phyloP scores from a whole-genome alignment of 2,888 invertebrate genomes.

The Icerya purchasi region DNA sequence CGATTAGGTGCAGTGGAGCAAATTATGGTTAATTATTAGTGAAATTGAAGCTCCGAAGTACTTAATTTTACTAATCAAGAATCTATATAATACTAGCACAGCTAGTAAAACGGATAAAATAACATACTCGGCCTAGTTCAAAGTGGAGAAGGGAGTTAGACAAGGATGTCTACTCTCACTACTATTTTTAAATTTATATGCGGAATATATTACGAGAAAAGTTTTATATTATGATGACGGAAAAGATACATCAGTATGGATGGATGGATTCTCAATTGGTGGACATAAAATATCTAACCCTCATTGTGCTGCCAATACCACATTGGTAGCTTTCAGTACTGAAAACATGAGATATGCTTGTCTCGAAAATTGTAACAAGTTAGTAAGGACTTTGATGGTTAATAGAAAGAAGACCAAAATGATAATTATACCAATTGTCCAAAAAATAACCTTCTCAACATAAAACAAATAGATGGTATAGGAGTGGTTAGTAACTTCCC shows the following conservation, averaged over 20 bases:
- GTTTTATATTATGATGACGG: background rate
- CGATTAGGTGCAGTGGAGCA: background rate
- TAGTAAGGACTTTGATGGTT: background rate
- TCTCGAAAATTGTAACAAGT: too few relatives aligned
- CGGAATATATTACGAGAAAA: background rate
- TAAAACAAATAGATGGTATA: background rate
- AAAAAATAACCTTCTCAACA: background rate
- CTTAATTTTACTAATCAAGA: background rate
- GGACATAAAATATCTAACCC: background rate
- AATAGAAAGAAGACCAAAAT: background rate
- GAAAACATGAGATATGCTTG: background rate
- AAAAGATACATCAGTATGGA: background rate
- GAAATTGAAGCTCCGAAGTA: background rate
- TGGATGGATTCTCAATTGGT: background rate
- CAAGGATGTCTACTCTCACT: background rate
- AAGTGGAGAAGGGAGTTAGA: background rate
- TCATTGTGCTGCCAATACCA: background rate
- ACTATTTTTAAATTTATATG: background rate
- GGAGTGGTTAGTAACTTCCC: background rate
- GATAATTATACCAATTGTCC: background rate
- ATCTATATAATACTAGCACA: background rate
- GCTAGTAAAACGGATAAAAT: background rate
- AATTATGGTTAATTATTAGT: background rate
- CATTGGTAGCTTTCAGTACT: background rate
- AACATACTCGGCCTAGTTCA: background rate